phyloP scores from a whole-genome alignment of 1,140 invertebrate species.

The Caenorhabditis brenneri region DNA sequence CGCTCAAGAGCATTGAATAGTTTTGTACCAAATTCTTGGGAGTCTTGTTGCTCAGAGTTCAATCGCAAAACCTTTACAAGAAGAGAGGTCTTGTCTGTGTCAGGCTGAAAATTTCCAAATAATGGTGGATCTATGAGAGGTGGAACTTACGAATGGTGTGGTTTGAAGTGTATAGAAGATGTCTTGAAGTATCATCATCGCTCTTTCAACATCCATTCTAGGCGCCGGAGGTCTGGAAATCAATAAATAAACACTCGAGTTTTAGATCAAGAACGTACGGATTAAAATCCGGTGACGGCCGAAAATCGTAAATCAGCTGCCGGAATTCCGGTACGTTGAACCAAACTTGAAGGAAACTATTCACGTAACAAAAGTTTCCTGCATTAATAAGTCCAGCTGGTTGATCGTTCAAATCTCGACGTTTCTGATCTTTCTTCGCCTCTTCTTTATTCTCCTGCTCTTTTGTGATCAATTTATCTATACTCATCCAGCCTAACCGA shows the following conservation, averaged over 20 bases:
- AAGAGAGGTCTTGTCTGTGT: neutral
- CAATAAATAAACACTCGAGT: neutral
- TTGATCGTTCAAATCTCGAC: conserved; percentile 57
- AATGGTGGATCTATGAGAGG: neutral
- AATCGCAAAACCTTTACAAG: conserved; percentile 59
- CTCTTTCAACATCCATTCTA: conserved; percentile 63
- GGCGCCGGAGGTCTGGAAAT: conserved; percentile 55
- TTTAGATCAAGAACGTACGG: neutral
- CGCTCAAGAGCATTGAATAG: conserved; percentile 66
- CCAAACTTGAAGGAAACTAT: conserved; percentile 68
- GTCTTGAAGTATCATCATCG: conserved; percentile 64
- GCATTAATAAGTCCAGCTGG: conserved; percentile 65
- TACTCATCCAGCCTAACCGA: conserved; percentile 66
- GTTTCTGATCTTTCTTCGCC: conserved; percentile 48
- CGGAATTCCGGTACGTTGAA: conserved; percentile 68
- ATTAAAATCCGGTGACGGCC: conserved; percentile 23
- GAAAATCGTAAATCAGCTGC: conserved; percentile 66
- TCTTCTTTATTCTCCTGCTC: conserved; percentile 36
- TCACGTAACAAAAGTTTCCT: conserved; percentile 69
- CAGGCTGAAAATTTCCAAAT: conserved; percentile 22
- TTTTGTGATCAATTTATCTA: conserved; percentile 61
- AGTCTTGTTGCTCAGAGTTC: conserved; percentile 69
- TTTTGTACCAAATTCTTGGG: conserved; percentile 65
- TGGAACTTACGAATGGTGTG: conserved; percentile 65
- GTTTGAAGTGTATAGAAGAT: conserved; percentile 65